These are phyloP conservation scores for Drosophila picticornis DNA, from an alignment of 2,888 invertebrate species.

Conservation along the genomic window DNA sequence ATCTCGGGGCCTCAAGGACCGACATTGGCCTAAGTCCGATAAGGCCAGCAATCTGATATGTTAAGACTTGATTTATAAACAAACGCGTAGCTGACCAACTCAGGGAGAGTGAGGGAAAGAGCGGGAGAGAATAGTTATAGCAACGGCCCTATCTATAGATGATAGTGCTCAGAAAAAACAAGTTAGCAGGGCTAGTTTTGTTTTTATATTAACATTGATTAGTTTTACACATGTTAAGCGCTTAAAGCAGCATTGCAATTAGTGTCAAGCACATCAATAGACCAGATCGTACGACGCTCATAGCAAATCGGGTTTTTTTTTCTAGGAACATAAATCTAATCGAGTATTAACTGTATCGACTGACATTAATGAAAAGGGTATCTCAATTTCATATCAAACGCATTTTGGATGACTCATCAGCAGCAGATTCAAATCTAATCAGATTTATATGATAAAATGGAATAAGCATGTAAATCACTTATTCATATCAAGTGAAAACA, in stretches of 20 bases:
- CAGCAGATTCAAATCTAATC: not conserved
- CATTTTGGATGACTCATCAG: constrained; percentile 17
- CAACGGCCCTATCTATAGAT: constrained; percentile 36
- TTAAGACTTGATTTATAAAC: constrained; percentile 42
- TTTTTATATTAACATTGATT: constrained; percentile 24
- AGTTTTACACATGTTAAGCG: constrained; percentile 30
- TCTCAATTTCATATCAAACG: not conserved
- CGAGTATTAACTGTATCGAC: not conserved
- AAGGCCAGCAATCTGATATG: constrained; percentile 50
- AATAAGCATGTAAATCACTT: not conserved
- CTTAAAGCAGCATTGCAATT: constrained; percentile 11
- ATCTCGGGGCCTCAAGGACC: constrained; percentile 53
- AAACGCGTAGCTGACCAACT: constrained; percentile 18
- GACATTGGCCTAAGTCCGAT: constrained; percentile 64
- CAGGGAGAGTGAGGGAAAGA: not conserved
- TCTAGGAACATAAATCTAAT: constrained; percentile 20
- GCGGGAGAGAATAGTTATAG: not conserved
- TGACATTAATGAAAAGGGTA: not conserved
- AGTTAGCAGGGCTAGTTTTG: constrained; percentile 2
- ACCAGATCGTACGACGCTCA: constrained; percentile 1
- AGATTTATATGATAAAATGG: not conserved
- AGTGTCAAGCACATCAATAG: constrained; percentile 24
- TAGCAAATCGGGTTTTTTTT: constrained; percentile 6
- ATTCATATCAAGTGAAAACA: not conserved
- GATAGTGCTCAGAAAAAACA: constrained; percentile 7